Percentiles rank a stretch among this genome's conserved stretches.
phyloP scores from a whole-genome alignment of 2,113 vertebrate species.

The Cryptomyrus ogoouensis region DNA sequence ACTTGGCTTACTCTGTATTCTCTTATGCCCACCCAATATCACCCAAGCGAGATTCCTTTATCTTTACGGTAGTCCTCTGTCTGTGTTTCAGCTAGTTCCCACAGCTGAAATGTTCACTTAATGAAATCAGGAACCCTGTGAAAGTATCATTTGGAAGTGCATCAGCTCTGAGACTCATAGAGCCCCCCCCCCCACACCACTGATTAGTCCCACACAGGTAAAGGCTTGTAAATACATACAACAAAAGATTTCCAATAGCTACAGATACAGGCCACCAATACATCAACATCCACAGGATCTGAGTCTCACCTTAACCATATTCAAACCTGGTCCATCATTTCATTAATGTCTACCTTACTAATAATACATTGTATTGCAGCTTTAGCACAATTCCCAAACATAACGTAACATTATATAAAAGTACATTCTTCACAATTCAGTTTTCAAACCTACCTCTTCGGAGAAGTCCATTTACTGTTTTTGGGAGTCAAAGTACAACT shows the following conservation, averaged over 20 bases:
- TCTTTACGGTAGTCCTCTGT: neutral
- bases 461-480: conserved; percentile 47
- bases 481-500: conserved; percentile 68
- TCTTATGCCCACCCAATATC: neutral
- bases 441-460: conserved; percentile 44
- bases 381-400: neutral
- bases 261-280: neutral
- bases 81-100: neutral
- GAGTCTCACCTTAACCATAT: neutral
- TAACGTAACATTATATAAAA: neutral
- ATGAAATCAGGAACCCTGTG: neutral
- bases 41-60: neutral
- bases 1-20: conserved; percentile 15
- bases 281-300: neutral
- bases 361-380: neutral
- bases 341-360: neutral
- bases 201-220: neutral
- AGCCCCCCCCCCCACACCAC: neutral
- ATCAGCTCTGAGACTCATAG: neutral
- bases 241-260: neutral
- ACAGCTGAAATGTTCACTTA: neutral
- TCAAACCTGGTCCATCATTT: neutral
- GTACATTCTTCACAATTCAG: neutral
- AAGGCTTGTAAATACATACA: neutral
- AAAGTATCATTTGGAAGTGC: neutral